Base-by-base conservation (phyloP, 2,888 invertebrate genomes). In the Steinernema carpocapsae region DNA sequence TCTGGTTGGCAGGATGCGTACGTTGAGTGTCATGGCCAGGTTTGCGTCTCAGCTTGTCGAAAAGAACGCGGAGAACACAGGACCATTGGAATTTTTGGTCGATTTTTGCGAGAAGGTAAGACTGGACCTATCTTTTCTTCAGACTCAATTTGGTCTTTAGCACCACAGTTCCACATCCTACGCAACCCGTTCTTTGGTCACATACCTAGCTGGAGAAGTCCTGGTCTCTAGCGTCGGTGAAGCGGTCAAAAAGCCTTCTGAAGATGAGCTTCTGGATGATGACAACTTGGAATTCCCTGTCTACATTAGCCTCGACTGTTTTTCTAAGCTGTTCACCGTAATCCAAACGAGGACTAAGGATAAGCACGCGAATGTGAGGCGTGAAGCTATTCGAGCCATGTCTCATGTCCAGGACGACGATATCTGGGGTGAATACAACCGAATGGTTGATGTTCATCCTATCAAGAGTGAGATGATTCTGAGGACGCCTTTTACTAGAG, bases 11-110 rank as follows among this genome's bases (percentile, higher is more conserved):
- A 56, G 56, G 17, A 22, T 56, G 4, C 14, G 56, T 2, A 7
- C 56, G 56, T 26, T 56, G 24, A 56, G 56, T 26, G 56, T 56
- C 26, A 56, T 56, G 6, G 56, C 56, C 26, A 56, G 56, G 26
- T 56, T 56, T 26, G 56, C 56, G 22, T 19, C 56, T 22, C 24
- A 19, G 26, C 56, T 56, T 12, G 56, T 26, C 7, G 10, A 56
- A 10, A 56, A 56, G 22, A 26, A 56, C n/a, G 24, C 26, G n/a
- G 26, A 12, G 6, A 22, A 56, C 26, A 56, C 12, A 12, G 56
- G 26, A 19, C 24, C 26, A 10, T 12, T 56, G 24, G 56, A 56
- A 6, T 56, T 22, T 24, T 19, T 56, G 24, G 26, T 56, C 26
- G 26, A 56, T 24, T 56, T 56, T 19, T 24, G 22, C 56, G 26